Percentiles rank a stretch among this genome's conserved stretches.
phyloP scores from a whole-genome alignment of 2,113 vertebrate species.

The Semnornis frantzii region DNA sequence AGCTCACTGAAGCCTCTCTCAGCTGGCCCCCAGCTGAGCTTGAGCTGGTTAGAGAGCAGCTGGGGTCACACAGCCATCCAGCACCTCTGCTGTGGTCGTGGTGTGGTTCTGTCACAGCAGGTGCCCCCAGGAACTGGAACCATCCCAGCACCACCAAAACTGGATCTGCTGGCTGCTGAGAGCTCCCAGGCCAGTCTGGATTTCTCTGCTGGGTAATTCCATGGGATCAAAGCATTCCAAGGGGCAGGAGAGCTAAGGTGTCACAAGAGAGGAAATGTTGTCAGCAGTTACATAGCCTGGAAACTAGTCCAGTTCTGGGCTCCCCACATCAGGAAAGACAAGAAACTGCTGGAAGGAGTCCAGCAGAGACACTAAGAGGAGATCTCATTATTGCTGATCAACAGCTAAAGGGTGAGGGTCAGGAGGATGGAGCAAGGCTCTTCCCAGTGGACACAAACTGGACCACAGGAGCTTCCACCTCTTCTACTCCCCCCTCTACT shows the following conservation, averaged over 20 bases:
- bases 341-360: too few species aligned
- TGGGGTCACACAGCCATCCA: not conserved
- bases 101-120: rapidly evolving
- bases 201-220: not conserved
- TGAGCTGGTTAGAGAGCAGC: not conserved
- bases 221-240: not conserved
- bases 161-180: not conserved
- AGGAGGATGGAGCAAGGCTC: too few species aligned
- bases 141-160: not conserved
- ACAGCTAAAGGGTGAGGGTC: too few species aligned
- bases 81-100: rapidly evolving
- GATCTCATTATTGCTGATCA: too few species aligned
- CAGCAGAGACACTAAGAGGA: too few species aligned
- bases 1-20: not conserved
- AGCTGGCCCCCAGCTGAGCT: not conserved
- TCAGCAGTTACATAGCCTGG: not conserved
- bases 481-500: too few species aligned
- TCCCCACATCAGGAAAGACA: too few species aligned
- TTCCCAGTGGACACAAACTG: too few species aligned
- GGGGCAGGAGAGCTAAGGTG: not conserved
- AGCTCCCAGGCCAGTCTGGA: not conserved
- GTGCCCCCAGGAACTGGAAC: not conserved
- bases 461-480: too few species aligned
- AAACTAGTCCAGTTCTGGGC: not conserved
- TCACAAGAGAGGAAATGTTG: not conserved